Evolutionary conservation across 2,888 invertebrate genomes (phyloP).

Genomic region (Dryocosmus kuriphilus): DNA sequence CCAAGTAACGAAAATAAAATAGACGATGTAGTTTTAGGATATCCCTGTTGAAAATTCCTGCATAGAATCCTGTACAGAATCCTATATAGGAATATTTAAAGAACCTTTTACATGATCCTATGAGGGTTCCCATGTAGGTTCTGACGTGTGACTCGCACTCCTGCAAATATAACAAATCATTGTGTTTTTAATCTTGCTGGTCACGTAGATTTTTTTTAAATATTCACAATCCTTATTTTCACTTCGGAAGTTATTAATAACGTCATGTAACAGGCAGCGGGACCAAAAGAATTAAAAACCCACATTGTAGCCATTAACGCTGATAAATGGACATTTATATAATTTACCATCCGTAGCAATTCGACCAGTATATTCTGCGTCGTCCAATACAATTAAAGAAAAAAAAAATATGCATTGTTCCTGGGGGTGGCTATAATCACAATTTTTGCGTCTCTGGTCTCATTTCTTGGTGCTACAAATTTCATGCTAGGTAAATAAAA

Average conservation of each 20-base stretch:
- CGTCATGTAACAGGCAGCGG: constrained; percentile 66
- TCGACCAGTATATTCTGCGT: constrained; percentile 65
- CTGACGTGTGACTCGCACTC: no score
- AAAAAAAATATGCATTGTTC: constrained; percentile 68
- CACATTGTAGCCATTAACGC: constrained; percentile 78
- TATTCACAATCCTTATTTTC: constrained; percentile 5
- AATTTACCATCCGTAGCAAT: constrained; percentile 73
- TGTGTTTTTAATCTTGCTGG: constrained; percentile 83
- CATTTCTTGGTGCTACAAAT: constrained; percentile 65
- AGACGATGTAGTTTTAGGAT: constrained; percentile 80
- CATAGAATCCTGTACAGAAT: no score
- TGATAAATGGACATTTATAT: constrained; percentile 75
- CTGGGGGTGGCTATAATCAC: constrained; percentile 79
- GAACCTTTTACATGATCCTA: no score
- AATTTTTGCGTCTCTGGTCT: constrained; percentile 77
- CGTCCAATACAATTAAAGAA: constrained; percentile 75
- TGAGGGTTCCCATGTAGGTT: no score
- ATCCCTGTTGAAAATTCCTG: no score
- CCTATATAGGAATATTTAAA: no score
- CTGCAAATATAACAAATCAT: constrained; percentile 81
- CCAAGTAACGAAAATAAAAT: constrained; percentile 78
- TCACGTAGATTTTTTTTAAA: constrained; percentile 75
- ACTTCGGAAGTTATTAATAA: neutral
- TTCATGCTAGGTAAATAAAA: constrained; percentile 71
- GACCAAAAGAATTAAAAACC: constrained; percentile 70